A percentile compares a stretch with the other conserved stretches of the same genome.
phyloP scores from a whole-genome alignment of 1,140 invertebrate species.

The Aphis craccivora region DNA sequence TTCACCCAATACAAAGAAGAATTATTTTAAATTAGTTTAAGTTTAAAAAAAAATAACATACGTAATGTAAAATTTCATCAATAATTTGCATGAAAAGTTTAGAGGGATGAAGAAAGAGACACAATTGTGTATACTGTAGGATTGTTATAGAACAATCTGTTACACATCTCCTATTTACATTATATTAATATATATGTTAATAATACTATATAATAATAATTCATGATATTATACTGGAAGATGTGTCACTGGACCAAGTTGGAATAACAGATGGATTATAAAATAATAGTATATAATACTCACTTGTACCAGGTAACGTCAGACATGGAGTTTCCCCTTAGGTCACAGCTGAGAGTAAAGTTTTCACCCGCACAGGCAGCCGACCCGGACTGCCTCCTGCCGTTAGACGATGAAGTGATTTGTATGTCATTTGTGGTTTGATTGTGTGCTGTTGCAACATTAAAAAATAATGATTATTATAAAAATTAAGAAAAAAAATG shows the following conservation, averaged over 20 bases:
- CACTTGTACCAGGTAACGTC: slow-evolving; percentile 71
- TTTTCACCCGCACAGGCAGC: slow-evolving; percentile 67
- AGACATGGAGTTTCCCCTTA: slow-evolving; percentile 69
- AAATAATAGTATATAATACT: slow-evolving; percentile 57
- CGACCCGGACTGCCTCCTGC: slow-evolving; percentile 65
- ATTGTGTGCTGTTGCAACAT: neutral
- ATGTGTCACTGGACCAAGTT: neutral
- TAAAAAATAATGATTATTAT: neutral
- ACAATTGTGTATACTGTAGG: neutral
- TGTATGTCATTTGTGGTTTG: slow-evolving; percentile 27
- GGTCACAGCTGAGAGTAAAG: slow-evolving; percentile 68
- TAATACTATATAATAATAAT: too few species aligned
- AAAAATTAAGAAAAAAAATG: neutral
- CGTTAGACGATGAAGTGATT: slow-evolving; percentile 62
- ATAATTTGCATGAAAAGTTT: neutral
- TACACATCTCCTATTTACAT: too few species aligned
- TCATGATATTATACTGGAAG: too few species aligned
- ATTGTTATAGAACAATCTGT: too few species aligned
- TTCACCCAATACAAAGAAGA: too few species aligned
- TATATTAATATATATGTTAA: too few species aligned
- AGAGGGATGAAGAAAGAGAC: neutral
- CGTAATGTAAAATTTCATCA: neutral
- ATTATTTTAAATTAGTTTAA: too few species aligned
- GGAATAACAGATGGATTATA: neutral
- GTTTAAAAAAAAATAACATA: too few species aligned